Evolutionary conservation across 2,113 vertebrate species (phyloP), one percentile per base, ranked within the genome.

Genomic region (Butorides virescens): DNA sequence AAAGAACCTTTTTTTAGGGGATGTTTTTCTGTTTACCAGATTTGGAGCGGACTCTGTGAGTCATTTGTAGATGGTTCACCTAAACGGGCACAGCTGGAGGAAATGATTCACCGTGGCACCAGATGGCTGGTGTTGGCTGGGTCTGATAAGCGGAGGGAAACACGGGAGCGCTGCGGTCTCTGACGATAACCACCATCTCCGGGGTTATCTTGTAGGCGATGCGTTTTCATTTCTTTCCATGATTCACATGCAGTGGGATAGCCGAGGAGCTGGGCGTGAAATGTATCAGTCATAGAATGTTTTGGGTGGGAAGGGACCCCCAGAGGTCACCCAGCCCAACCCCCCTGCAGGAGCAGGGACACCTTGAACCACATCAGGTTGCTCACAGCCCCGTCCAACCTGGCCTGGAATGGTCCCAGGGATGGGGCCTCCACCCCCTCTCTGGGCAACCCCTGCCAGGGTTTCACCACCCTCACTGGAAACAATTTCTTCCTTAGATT

Each of bases 81-180:
- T 16, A 10, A 37, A 39, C 0, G 7, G 58, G 30, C 22, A 34
- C 0, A 17, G 56, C 44, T 39, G 42, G 53, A 55, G 73, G 72
- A 55, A 39, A n/a, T 53, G 62, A 70, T 73, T 73, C 62, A 66
- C 30, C 1, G 1, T 42, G 39, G 34, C 26, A 53, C n/a, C 4
- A 4, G n/a, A 7, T 16, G 34, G 78, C 6, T 39, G 61, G 14
- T 5, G 73, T 52, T 37, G 32, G 44, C 39, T 42, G 75, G 50
- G 22, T 34, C 39, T 30, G 68, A 72, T 39, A 55, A 59, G 44
- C 1, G 2, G 37, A 36, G n/a, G 6, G 49, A 56, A 70, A 46
- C 7, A 8, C 15, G 0, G 2, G 58, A 32, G 29, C 26, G 0
- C 8, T 11, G 55, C 14, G 9, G 44, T 9, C 73, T 75, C 62